These are phyloP conservation scores for Enteromius argenteus DNA, from an alignment of 2,797 vertebrate species.

Conservation along the genomic window DNA sequence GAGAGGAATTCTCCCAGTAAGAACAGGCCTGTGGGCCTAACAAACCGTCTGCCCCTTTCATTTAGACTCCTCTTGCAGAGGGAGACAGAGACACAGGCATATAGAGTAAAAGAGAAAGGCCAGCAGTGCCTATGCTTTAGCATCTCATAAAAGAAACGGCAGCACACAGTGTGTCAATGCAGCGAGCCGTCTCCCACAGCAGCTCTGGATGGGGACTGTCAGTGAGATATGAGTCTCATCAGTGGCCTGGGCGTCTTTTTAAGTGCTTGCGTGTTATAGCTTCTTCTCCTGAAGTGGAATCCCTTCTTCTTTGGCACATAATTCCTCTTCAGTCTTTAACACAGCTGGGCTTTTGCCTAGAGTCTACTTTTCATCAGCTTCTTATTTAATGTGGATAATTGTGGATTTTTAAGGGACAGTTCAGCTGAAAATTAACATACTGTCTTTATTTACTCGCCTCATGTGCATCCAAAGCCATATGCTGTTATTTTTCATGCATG, in stretches of 20 bases:
- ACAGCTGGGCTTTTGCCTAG: background rate
- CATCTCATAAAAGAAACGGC: conserved; percentile 34
- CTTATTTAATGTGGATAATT: conserved; percentile 12
- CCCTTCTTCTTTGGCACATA: conserved; percentile 13
- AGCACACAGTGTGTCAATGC: conserved; percentile 22
- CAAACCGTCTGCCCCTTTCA: conserved; percentile 52
- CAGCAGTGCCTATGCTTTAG: conserved; percentile 25
- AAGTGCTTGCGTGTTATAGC: conserved; percentile 16
- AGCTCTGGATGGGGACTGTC: conserved; percentile 26
- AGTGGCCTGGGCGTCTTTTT: conserved; percentile 30
- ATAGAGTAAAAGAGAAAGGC: conserved; percentile 24
- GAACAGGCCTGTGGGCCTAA: conserved; percentile 52
- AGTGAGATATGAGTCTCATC: conserved; percentile 41
- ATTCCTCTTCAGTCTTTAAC: conserved; percentile 14
- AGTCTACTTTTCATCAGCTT: conserved; percentile 21
- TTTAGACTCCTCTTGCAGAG: conserved; percentile 39
- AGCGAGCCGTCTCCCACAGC: conserved; percentile 11
- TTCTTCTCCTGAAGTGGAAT: conserved; percentile 27
- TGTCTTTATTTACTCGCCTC: background rate
- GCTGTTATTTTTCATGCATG: background rate
- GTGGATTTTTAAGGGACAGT: conserved; percentile 1
- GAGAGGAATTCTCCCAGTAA: conserved; percentile 56
- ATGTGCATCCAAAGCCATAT: background rate
- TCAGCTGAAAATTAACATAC: conserved; percentile 10
- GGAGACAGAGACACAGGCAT: conserved; percentile 18